Percentiles rank a stretch among this genome's conserved stretches.
phyloP scores from a whole-genome alignment of 2,888 invertebrate species.

The Rhagium mordax region DNA sequence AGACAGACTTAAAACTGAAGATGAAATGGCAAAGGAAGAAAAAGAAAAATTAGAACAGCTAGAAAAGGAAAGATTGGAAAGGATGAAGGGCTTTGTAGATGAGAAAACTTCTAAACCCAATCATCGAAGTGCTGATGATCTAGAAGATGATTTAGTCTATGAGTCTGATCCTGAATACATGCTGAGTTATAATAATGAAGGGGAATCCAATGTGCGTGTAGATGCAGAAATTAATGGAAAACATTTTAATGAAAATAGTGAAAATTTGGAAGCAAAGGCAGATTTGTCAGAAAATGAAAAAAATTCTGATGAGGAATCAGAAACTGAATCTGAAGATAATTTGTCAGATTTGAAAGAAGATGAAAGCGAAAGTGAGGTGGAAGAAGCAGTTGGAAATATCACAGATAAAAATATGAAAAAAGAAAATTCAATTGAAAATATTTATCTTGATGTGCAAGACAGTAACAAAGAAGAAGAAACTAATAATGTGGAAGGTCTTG shows the following conservation, averaged over 20 bases:
- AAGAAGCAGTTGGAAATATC: slow-evolving; percentile 45
- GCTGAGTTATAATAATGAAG: slow-evolving; percentile 65
- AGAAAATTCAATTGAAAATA: neutral
- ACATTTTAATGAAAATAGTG: slow-evolving; percentile 49
- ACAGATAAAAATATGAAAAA: slow-evolving; percentile 31
- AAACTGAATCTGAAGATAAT: slow-evolving; percentile 65
- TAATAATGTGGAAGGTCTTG: neutral
- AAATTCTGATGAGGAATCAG: slow-evolving; percentile 51
- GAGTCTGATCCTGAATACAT: slow-evolving; percentile 71
- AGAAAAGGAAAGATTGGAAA: slow-evolving; percentile 82
- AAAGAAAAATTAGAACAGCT: slow-evolving; percentile 82
- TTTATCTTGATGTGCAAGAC: slow-evolving; percentile 52
- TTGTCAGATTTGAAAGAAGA: slow-evolving; percentile 72
- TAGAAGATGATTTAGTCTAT: slow-evolving; percentile 85
- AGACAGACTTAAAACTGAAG: slow-evolving; percentile 87
- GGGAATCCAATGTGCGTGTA: slow-evolving; percentile 65
- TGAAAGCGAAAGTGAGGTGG: slow-evolving; percentile 67
- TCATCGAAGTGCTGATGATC: slow-evolving; percentile 88
- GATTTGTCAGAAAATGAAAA: slow-evolving; percentile 53
- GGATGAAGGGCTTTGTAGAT: slow-evolving; percentile 81
- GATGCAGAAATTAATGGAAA: slow-evolving; percentile 63
- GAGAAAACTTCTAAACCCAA: slow-evolving; percentile 70
- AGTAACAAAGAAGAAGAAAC: slow-evolving; percentile 36
- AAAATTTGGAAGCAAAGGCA: slow-evolving; percentile 59
- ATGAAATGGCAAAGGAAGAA: slow-evolving; percentile 86